Conservation (phyloP, 2,888 invertebrate species). For the Mesodorylaimus sp. region DNA sequence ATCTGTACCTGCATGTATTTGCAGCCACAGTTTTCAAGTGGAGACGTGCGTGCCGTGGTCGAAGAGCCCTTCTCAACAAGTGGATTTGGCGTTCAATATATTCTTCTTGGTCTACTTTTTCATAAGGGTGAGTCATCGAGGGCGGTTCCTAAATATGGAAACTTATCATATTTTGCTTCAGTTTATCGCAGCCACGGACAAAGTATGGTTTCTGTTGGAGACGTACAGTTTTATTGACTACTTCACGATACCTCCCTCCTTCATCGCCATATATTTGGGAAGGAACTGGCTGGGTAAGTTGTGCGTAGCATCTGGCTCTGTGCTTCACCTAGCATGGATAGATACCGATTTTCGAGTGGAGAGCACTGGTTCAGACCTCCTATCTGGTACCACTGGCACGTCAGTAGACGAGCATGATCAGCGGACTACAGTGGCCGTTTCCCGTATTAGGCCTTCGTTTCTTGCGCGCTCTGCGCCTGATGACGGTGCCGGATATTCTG, state of each 20-base stretch:
- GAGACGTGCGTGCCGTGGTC: constrained; percentile 97
- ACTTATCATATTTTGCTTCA: constrained; percentile 33
- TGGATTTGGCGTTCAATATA: constrained; percentile 99
- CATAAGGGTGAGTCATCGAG: constrained; percentile 77
- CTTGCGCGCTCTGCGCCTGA: constrained; percentile 93
- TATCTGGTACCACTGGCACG: too few species aligned
- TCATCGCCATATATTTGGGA: constrained; percentile 98
- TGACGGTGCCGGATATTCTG: constrained; percentile 99
- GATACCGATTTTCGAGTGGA: too few species aligned
- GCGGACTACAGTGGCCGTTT: neutral
- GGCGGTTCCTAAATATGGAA: neutral
- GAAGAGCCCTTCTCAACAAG: constrained; percentile 97
- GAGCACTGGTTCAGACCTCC: too few species aligned
- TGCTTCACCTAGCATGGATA: too few species aligned
- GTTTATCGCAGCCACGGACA: constrained; percentile 99
- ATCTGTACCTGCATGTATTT: neutral
- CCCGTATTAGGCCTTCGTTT: constrained; percentile 70
- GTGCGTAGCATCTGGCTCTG: neutral
- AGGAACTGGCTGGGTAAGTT: constrained; percentile 94
- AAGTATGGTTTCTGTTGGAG: constrained; percentile 99
- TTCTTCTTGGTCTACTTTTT: constrained; percentile 99
- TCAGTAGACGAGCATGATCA: too few species aligned
- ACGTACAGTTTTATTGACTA: constrained; percentile 99
- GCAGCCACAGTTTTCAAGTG: constrained; percentile 38
- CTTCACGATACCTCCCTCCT: constrained; percentile 99